Evolutionary conservation across 2,888 invertebrate species (phyloP).

Genomic region (Idaea straminata): DNA sequence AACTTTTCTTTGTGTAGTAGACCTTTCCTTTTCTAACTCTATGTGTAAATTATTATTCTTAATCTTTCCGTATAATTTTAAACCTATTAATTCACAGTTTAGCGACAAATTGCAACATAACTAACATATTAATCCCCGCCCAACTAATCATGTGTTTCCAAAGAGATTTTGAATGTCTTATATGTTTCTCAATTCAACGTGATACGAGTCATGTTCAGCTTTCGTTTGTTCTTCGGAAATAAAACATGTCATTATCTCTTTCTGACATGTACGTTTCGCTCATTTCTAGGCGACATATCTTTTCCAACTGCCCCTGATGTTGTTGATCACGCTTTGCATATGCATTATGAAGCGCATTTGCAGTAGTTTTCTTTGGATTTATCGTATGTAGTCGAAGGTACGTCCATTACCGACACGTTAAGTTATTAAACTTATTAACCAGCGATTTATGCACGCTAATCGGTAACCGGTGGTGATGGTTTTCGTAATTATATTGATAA

Average conservation of each 20-base stretch:
- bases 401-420: conserved; percentile 76
- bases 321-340: conserved; percentile 82
- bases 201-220: conserved; percentile 38
- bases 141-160: conserved; percentile 37
- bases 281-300: conserved; percentile 80
- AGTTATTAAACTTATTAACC: conserved; percentile 62
- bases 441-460: conserved; percentile 61
- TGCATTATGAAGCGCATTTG: conserved; percentile 82
- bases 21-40: conserved; percentile 40
- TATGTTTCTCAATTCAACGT: conserved; percentile 26
- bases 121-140: conserved; percentile 61
- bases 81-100: conserved; percentile 61
- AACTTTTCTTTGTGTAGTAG: conserved; percentile 40
- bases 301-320: conserved; percentile 81
- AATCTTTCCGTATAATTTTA: conserved; percentile 29
- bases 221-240: conserved; percentile 41
- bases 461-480: conserved; percentile 61
- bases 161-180: conserved; percentile 15
- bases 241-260: conserved; percentile 39
- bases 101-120: conserved; percentile 49
- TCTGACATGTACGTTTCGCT: conserved; percentile 74
- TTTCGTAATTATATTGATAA: conserved; percentile 28
- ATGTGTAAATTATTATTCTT: conserved; percentile 28
- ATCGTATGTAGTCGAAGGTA: conserved; percentile 81
- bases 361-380: conserved; percentile 82